phyloP scores from a whole-genome alignment of 2,797 vertebrate species.

The Numenius phaeopus region DNA sequence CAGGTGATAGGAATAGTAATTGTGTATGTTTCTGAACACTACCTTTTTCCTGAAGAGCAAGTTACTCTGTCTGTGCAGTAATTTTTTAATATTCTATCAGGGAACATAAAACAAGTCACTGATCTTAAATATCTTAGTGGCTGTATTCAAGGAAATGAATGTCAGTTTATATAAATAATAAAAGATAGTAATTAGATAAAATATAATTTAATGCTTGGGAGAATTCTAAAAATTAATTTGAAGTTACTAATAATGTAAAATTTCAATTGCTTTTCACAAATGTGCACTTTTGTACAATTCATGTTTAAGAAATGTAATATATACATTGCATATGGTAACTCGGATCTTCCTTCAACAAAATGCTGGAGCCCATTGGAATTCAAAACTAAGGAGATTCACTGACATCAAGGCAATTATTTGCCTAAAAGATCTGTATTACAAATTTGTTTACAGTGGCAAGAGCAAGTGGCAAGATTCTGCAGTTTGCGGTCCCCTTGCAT shows the following conservation, averaged over 20 bases:
- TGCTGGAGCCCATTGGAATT: not conserved
- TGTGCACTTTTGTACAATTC: not conserved
- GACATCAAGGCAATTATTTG: not conserved
- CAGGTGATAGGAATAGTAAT: constrained; percentile 21
- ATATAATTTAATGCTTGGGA: constrained; percentile 32
- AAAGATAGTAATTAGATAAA: constrained; percentile 38
- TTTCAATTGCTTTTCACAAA: constrained; percentile 13
- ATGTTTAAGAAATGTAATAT: not conserved
- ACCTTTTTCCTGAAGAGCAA: constrained; percentile 51
- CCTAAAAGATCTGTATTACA: not conserved
- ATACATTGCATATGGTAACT: not conserved
- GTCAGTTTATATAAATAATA: constrained; percentile 46
- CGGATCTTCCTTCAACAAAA: not conserved
- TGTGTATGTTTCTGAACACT: constrained; percentile 8
- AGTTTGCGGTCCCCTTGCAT: not conserved
- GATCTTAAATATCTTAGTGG: constrained; percentile 44
- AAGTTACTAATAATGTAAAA: constrained; percentile 11
- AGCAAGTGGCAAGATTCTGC: not conserved
- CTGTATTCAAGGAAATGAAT: constrained; percentile 52
- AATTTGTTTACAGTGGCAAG: not conserved
- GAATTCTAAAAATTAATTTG: constrained; percentile 54
- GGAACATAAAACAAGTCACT: not conserved
- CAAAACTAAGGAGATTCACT: not conserved
- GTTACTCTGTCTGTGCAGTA: not conserved
- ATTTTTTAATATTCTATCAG: constrained; percentile 30